Evolutionary conservation across 1,140 invertebrate species (phyloP).

Genomic region (Brachionus angularis): DNA sequence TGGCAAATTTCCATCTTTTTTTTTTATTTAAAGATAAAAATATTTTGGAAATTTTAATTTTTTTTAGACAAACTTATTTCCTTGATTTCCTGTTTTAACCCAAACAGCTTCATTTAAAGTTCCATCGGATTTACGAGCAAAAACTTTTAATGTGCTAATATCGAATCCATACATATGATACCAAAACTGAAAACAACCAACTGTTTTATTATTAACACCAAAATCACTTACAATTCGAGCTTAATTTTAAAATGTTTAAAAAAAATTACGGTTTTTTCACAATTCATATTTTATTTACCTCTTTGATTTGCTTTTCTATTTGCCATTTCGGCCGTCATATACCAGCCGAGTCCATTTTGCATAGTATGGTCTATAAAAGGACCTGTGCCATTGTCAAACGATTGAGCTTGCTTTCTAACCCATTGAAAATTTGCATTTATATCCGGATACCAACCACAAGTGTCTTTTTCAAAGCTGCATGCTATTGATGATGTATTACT

Average conservation of each 20-base stretch:
- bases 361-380: conserved; percentile 58
- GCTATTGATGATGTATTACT: conserved; percentile 14
- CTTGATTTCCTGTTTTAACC: conserved; percentile 26
- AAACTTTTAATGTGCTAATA: conserved; percentile 6
- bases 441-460: conserved; percentile 33
- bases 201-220: not conserved
- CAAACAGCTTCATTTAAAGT: conserved; percentile 10
- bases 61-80: no score
- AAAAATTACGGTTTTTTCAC: no score
- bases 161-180: conserved; percentile 34
- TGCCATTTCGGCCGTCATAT: not conserved
- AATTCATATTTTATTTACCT: no score
- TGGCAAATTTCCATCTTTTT: conserved; percentile 2
- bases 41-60: not conserved
- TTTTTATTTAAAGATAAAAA: no score
- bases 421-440: conserved; percentile 2
- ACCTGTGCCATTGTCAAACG: conserved; percentile 54
- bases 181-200: conserved; percentile 20
- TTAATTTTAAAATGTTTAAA: no score
- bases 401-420: conserved; percentile 16
- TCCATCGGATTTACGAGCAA: conserved; percentile 4
- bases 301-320: conserved; percentile 25
- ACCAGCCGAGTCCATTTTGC: conserved; percentile 63
- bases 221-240: not conserved
- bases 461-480: conserved; percentile 35